A percentile compares a stretch with the other conserved stretches of the same genome.
Evolutionary conservation across 2,113 vertebrate species (phyloP).

Genomic region (Hippocampus guttulatus): DNA sequence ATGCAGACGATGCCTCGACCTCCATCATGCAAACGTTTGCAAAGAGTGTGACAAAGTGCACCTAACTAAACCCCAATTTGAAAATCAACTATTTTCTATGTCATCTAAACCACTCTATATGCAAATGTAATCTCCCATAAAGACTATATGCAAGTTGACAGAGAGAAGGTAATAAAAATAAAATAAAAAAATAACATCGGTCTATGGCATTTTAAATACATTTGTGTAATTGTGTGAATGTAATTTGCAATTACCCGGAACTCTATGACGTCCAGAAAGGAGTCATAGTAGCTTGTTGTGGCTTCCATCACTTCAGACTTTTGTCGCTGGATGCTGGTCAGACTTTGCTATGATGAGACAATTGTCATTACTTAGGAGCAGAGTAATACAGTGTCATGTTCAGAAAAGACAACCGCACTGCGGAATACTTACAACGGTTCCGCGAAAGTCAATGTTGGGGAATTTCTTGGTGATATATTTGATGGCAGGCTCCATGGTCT

Average conservation of each 20-base stretch:
- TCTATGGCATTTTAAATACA: not conserved
- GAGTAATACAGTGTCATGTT: not conserved
- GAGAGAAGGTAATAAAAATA: not conserved
- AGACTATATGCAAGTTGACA: not conserved
- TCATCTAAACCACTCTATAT: slow-evolving; percentile 49
- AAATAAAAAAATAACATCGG: no score
- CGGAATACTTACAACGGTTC: slow-evolving; percentile 75
- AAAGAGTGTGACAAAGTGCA: slow-evolving; percentile 4
- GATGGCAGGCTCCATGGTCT: slow-evolving; percentile 81
- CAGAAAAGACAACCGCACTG: not conserved
- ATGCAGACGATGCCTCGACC: slow-evolving; percentile 8
- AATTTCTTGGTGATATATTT: slow-evolving; percentile 93
- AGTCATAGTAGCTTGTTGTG: slow-evolving; percentile 78
- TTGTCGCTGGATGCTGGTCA: slow-evolving; percentile 81
- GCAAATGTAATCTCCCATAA: slow-evolving; percentile 35
- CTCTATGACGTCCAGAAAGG: slow-evolving; percentile 91
- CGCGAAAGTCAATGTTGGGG: slow-evolving; percentile 83
- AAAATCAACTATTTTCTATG: slow-evolving; percentile 15
- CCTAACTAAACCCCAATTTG: slow-evolving; percentile 1
- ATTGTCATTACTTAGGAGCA: not conserved
- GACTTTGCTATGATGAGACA: slow-evolving; percentile 74
- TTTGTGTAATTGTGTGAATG: not conserved
- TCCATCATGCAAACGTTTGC: slow-evolving; percentile 26
- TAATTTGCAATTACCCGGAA: slow-evolving; percentile 79
- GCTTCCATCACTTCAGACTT: slow-evolving; percentile 77